Evolutionary conservation across 2,797 vertebrate genomes (phyloP).

Genomic region (Notolepis coatsorum): DNA sequence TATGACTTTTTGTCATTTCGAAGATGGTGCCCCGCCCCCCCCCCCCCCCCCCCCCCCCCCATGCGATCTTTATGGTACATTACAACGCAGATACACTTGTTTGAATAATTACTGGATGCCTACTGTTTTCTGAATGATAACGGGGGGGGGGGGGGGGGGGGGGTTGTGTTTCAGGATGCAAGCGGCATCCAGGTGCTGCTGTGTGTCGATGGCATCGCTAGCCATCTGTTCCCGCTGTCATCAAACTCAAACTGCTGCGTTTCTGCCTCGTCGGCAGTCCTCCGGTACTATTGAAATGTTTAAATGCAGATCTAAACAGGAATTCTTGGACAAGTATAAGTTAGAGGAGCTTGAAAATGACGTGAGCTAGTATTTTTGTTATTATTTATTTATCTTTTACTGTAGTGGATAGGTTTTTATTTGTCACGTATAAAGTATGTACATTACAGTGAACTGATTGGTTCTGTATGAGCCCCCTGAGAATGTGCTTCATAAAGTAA

Average conservation of each 20-base stretch:
- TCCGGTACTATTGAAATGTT: slow-evolving; percentile 12
- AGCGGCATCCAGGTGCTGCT: slow-evolving; percentile 30
- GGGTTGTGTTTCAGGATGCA: slow-evolving; percentile 56
- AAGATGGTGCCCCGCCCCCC: slow-evolving; percentile 51
- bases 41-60: too few relatives aligned
- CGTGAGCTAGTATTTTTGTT: too few relatives aligned
- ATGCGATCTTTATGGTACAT: slow-evolving; percentile 63
- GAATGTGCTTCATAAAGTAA: too few relatives aligned
- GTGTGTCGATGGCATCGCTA: slow-evolving; percentile 4
- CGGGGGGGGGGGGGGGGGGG: slow-evolving; percentile 27
- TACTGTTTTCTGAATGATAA: slow-evolving; percentile 47
- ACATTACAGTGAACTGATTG: too few relatives aligned
- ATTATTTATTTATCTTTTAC: too few relatives aligned
- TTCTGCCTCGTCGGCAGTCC: slow-evolving; percentile 12
- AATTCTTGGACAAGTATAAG: too few relatives aligned
- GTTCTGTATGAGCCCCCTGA: too few relatives aligned
- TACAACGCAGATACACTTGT: slow-evolving; percentile 59
- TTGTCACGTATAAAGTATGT: too few relatives aligned
- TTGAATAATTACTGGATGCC: slow-evolving; percentile 57
- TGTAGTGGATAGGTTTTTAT: too few relatives aligned
- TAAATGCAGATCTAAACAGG: slow-evolving; percentile 1
- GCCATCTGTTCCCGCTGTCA: slow-evolving; percentile 37
- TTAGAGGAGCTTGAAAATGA: too few relatives aligned
- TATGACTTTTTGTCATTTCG: slow-evolving; percentile 65
- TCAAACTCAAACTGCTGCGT: too few relatives aligned